These are phyloP conservation scores for Yponomeuta sedellus DNA, from an alignment of 2,888 invertebrate species.

Conservation along the genomic window DNA sequence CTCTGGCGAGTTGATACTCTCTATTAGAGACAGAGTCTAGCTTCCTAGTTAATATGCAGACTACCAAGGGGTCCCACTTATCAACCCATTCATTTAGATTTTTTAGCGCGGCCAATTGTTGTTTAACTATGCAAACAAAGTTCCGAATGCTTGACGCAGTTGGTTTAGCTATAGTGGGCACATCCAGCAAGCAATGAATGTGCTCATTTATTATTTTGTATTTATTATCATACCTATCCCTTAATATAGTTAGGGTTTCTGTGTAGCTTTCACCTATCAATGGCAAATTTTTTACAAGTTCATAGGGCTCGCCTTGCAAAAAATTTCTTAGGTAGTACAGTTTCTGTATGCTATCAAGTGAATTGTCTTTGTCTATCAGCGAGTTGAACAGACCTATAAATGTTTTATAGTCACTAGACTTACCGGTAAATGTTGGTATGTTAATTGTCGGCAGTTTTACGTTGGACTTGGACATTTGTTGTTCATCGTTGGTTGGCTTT, in stretches of 20 bases:
- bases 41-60: neutral
- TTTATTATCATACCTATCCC: conserved; percentile 13
- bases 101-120: conserved; percentile 12
- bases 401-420: conserved; percentile 12
- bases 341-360: conserved; percentile 12
- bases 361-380: conserved; percentile 11
- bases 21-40: neutral
- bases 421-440: conserved; percentile 12
- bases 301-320: conserved; percentile 4
- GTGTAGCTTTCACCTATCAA: conserved; percentile 5
- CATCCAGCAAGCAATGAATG: conserved; percentile 10
- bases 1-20: neutral
- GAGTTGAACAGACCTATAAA: conserved; percentile 13
- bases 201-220: conserved; percentile 17
- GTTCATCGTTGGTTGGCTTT: too few relatives aligned
- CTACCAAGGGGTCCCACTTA: conserved; percentile 10
- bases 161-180: conserved; percentile 7
- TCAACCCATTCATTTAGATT: conserved; percentile 8
- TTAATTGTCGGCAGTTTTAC: neutral
- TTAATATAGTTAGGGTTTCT: conserved; percentile 9
- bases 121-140: conserved; percentile 16
- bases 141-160: conserved; percentile 4
- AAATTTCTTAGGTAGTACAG: neutral
- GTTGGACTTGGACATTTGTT: too few relatives aligned
- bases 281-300: conserved; percentile 15